Base-by-base conservation (phyloP, 2,797 vertebrate species). In the Pterois miles region DNA sequence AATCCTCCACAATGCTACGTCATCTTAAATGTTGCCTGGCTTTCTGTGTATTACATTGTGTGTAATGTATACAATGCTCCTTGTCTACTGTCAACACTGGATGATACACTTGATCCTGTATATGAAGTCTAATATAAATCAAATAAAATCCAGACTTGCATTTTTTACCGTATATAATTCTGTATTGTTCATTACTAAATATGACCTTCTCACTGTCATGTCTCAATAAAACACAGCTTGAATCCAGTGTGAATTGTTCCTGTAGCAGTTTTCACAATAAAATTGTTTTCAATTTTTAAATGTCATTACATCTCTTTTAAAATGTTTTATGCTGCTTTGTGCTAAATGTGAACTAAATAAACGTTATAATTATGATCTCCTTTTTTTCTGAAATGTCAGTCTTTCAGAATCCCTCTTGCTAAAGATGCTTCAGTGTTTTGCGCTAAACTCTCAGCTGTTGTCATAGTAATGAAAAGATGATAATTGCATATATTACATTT, bases 381-480 rank as follows among this genome's bases (percentile, higher is more conserved):
- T 23, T 58, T 77, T 59, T 25, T 20, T 43, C 9, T 40, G 7
- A 75, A 74, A 70, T 69, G n/a, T 67, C 48, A 57, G 25, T 40
- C 54, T 53, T 71, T 8, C 56, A 56, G 43, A 81, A 57, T 40
- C 40, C 13, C 14, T 40, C 16, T 64, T 27, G 46, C 16, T 52
- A 9, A 70, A 76, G 18, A 78, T 10, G 5, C 52, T 27, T 36
- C 12, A 60, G 74, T 73, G 65, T 64, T 80, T 82, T 76, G 64
- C 40, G 25, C 52, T 33, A 62, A 70, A 27, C 72, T 74, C 62
- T 71, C 59, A 53, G 40, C 46, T 59, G 86, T 84, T 86, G 80
- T 82, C 65, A 84, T 84, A 66, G 70, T 63, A 82, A 83, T 65
- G 59, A 86, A 81, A 73, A 71, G 48, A 79, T 60, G 58, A 86